These are phyloP conservation scores for Diadema setosum DNA, from an alignment of 35 echinoderm and acorn worm genomes.

Conservation along the genomic window DNA sequence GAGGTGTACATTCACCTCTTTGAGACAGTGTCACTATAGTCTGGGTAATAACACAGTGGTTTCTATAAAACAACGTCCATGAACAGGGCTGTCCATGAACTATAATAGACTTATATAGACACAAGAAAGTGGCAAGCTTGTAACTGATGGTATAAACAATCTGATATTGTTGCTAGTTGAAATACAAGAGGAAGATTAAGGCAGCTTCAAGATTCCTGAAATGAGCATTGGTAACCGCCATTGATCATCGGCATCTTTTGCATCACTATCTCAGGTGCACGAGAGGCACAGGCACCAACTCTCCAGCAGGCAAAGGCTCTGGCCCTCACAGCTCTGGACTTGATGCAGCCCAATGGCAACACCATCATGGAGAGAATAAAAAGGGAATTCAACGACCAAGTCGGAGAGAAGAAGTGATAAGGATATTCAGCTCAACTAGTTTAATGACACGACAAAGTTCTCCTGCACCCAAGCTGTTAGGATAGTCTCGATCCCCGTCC, in stretches of 20 bases:
- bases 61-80: no score
- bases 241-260: neutral
- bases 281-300: conserved; percentile 32
- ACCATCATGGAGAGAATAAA: neutral
- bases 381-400: neutral
- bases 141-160: neutral
- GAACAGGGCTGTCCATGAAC: neutral
- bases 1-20: no score
- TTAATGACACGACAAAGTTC: no score
- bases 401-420: neutral
- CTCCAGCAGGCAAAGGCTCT: conserved; percentile 31
- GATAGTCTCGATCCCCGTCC: no score
- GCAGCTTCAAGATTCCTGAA: no score
- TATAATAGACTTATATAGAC: neutral
- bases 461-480: no score
- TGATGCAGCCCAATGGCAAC: neutral
- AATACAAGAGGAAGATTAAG: no score
- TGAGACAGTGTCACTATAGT: no score
- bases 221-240: no score
- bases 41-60: no score
- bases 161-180: no score
- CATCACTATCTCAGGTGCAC: neutral
- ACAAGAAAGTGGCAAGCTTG: neutral
- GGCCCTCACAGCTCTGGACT: neutral
- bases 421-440: no score